Evolutionary conservation across 2,888 invertebrate genomes (phyloP).

Genomic region (Caenorhabditis sulstoni): DNA sequence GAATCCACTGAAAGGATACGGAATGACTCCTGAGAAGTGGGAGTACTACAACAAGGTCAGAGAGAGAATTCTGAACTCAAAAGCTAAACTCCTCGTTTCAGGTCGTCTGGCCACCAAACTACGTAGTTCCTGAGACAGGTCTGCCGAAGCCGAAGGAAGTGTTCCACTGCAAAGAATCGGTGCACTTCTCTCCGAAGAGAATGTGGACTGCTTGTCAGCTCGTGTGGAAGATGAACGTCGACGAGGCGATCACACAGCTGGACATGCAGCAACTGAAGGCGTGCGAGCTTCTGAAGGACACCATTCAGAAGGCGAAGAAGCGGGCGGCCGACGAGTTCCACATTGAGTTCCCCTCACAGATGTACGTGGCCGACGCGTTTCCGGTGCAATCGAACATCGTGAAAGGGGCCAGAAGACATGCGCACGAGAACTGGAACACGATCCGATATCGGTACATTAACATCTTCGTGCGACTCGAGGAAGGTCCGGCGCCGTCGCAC

Average conservation of each 20-base stretch:
- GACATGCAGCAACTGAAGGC: conserved; percentile 72
- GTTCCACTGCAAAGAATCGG: conserved; percentile 68
- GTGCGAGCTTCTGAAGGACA: conserved; percentile 69
- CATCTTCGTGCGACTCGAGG: conserved; percentile 78
- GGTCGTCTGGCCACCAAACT: conserved; percentile 79
- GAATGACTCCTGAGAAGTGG: conserved; percentile 80
- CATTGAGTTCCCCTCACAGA: conserved; percentile 73
- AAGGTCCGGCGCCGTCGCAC: conserved; percentile 61
- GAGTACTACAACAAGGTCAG: conserved; percentile 79
- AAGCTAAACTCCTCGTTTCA: conserved; percentile 33
- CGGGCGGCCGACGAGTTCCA: conserved; percentile 77
- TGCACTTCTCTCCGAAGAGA: conserved; percentile 76
- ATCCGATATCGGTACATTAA: conserved; percentile 78
- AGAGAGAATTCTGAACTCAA: neutral
- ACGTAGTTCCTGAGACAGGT: conserved; percentile 79
- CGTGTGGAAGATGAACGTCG: conserved; percentile 76
- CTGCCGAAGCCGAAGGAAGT: conserved; percentile 76
- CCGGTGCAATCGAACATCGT: conserved; percentile 76
- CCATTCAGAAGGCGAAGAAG: conserved; percentile 73
- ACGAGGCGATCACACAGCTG: conserved; percentile 75
- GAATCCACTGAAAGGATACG: conserved; percentile 72
- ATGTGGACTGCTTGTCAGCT: conserved; percentile 78
- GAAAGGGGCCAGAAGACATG: conserved; percentile 76
- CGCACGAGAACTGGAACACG: conserved; percentile 76
- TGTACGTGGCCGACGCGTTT: conserved; percentile 79